A percentile compares a stretch with the other conserved stretches of the same genome.
Evolutionary conservation across 2,113 vertebrate species (phyloP).

Genomic region (Leucopsar rothschildi): DNA sequence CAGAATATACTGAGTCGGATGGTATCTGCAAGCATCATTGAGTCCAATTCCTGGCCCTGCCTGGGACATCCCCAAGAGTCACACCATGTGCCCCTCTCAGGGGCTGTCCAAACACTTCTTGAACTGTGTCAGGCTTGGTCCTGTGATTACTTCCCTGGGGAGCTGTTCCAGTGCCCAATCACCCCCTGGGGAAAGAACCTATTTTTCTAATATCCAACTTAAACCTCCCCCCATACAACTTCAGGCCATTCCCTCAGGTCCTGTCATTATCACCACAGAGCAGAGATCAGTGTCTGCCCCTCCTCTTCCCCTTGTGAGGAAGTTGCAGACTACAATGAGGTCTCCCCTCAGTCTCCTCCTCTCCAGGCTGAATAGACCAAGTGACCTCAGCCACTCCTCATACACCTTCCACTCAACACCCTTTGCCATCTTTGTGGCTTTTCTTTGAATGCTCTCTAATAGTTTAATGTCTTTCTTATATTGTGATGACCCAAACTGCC

Average conservation of each 20-base stretch:
- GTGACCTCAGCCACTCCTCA: background rate
- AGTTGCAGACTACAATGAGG: background rate
- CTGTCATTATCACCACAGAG: background rate
- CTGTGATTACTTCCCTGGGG: background rate
- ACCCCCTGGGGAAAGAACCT: background rate
- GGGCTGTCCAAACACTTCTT: background rate
- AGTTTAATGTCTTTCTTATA: background rate
- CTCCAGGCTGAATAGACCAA: background rate
- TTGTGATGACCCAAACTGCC: background rate
- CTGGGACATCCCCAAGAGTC: background rate
- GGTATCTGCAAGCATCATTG: background rate
- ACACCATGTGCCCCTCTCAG: no score
- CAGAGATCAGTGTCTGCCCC: background rate
- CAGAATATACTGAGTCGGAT: background rate
- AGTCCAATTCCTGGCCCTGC: background rate
- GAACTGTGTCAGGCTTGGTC: background rate
- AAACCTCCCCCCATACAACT: background rate
- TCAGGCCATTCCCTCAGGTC: background rate
- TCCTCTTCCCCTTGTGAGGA: background rate
- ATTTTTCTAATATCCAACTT: background rate
- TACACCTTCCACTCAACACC: background rate
- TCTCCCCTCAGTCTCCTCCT: background rate
- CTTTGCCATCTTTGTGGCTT: fast-evolving
- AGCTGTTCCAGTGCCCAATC: background rate
- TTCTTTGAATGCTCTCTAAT: background rate